Conservation (phyloP, 2,113 vertebrate species). For the Plectropomus leopardus region DNA sequence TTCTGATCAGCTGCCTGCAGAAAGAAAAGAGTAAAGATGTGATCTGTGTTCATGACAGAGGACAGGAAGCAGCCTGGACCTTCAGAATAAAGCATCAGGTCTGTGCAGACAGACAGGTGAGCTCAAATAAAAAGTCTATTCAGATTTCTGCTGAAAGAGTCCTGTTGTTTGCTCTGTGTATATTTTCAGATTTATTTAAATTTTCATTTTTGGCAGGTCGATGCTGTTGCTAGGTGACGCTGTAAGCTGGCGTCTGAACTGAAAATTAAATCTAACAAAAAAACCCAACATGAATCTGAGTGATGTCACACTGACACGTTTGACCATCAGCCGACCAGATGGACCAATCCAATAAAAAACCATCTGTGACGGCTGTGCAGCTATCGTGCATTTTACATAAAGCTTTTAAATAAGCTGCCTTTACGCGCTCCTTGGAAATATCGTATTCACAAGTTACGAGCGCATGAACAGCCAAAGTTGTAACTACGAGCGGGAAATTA, state of each 20-base stretch:
- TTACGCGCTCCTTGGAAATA: too few relatives aligned
- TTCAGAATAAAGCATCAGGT: neutral
- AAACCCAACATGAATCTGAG: neutral
- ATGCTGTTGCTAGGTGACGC: slow-evolving; percentile 55
- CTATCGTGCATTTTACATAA: too few relatives aligned
- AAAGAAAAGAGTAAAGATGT: neutral
- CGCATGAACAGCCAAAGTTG: too few relatives aligned
- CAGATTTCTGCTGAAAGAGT: neutral
- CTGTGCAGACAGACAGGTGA: neutral
- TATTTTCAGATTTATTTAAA: slow-evolving; percentile 57
- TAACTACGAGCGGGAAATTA: too few relatives aligned
- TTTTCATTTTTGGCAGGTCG: slow-evolving; percentile 1
- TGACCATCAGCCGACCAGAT: neutral
- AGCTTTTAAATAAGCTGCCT: too few relatives aligned
- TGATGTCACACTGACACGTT: neutral
- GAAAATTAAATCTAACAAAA: slow-evolving; percentile 6
- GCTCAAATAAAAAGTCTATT: neutral
- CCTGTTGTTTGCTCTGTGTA: neutral
- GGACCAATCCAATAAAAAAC: neutral
- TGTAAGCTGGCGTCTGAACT: neutral
- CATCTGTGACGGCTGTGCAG: too few relatives aligned
- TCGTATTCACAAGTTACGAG: too few relatives aligned
- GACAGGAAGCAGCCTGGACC: neutral
- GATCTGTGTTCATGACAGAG: neutral
- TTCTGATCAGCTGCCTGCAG: neutral